Base-by-base conservation (phyloP, 2,797 vertebrate genomes). In the Phataginus tetradactyla region DNA sequence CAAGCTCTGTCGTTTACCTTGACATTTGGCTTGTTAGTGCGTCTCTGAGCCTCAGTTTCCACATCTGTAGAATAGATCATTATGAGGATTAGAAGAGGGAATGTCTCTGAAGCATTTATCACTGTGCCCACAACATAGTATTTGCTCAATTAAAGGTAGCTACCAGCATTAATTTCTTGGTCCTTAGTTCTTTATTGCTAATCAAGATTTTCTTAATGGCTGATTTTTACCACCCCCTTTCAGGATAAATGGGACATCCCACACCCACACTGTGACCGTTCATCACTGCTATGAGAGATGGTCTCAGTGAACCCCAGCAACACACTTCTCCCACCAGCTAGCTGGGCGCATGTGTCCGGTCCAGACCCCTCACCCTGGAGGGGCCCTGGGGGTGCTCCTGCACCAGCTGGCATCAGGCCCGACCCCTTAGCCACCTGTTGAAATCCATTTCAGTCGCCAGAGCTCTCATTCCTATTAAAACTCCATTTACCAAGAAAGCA, bases 391-490 rank as follows among this genome's bases (percentile, higher is more conserved):
- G 81, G 45, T 12, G 2, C 17, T 69, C 42, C 17, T 18, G 49
- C 3, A 55, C 59, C 39, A 39, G 4, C 1, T 6, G 10, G 61
- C 27, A n/a, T 57, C 45, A 4, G 51, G 42, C 37, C 74, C 98
- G 97, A 98, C 97, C 97, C 96, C 84, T 91, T 1, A 85, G 97
- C 90, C 96, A 98, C 98, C 98, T 98, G 96, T 98, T 97, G 93
- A 97, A 98, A 98, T 98, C 97, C 97, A 97, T 97, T 97, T 96
- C 83, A 96, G 98, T 96, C 61, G 39, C 98, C 98, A 97, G 96
- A 97, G 97, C 97, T 98, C 98, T 98, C 88, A 95, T 98, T 98
- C 98, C 98, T 98, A 98, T 98, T 98, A 98, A 98, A 99, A 98
- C 98, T 96, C 98, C 98, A 98, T 98, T 98, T 98, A 97, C 98